A percentile compares a stretch with the other conserved stretches of the same genome.
phyloP scores from a whole-genome alignment of 2,888 invertebrate genomes.

The Luperina testacea region DNA sequence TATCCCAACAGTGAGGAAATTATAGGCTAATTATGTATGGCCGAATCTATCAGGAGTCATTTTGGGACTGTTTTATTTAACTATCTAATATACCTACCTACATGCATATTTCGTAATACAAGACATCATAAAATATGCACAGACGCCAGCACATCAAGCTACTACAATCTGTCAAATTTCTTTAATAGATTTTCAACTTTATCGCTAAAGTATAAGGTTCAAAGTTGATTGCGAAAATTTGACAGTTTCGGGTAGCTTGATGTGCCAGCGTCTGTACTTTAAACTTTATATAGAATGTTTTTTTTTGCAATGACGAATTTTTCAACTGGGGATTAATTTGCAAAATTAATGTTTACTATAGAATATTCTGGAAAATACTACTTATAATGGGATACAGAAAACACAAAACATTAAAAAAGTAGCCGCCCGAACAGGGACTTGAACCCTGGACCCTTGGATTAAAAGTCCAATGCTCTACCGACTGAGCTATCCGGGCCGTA shows the following conservation, averaged over 20 bases:
- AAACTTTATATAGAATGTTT: background rate
- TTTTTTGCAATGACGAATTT: background rate
- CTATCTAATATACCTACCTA: no score
- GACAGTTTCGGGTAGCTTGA: no score
- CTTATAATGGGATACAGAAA: background rate
- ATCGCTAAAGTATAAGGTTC: no score
- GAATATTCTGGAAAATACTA: background rate
- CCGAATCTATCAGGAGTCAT: no score
- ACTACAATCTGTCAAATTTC: no score
- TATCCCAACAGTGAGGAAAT: background rate
- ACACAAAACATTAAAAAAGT: constrained; percentile 30
- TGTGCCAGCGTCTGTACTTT: no score
- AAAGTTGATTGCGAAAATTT: no score
- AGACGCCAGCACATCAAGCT: no score
- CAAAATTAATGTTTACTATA: background rate
- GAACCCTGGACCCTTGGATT: constrained; percentile 95
- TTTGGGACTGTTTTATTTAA: no score
- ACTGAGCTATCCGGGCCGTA: constrained; percentile 93
- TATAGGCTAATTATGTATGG: background rate
- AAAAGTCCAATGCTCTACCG: constrained; percentile 94
- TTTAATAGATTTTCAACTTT: no score
- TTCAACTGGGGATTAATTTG: background rate
- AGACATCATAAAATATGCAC: no score
- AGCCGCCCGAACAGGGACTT: constrained; percentile 93
- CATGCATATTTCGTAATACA: background rate